phyloP scores from a whole-genome alignment of 2,888 invertebrate genomes.

The Neoaliturus tenellus region DNA sequence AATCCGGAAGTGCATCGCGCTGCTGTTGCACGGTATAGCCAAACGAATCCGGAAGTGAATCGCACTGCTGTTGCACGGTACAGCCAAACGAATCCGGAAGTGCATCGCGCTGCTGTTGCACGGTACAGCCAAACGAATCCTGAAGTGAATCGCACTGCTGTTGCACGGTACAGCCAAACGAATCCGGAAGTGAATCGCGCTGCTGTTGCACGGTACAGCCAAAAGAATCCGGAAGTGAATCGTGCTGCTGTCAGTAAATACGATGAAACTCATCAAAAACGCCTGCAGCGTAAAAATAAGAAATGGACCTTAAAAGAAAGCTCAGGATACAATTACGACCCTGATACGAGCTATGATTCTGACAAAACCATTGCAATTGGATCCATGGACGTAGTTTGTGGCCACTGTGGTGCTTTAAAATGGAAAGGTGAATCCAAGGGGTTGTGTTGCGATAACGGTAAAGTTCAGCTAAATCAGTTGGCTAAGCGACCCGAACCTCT shows the following conservation, averaged over 20 bases:
- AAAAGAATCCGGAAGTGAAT: background rate
- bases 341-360: background rate
- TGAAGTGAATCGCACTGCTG: no score
- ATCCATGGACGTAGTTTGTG: background rate
- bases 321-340: background rate
- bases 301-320: background rate
- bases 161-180: no score
- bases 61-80: no score
- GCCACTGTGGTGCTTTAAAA: background rate
- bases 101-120: no score
- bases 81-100: no score
- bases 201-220: background rate
- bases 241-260: background rate
- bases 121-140: no score
- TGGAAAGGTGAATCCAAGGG: background rate
- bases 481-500: slow-evolving; percentile 12
- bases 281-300: background rate
- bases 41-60: no score
- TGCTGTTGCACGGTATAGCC: no score
- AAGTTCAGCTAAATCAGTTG: slow-evolving; percentile 48
- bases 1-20: no score
- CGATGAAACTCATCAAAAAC: background rate
- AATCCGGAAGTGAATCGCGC: background rate
- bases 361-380: background rate
- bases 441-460: slow-evolving; percentile 22